Base-by-base conservation (phyloP, 2,888 invertebrate genomes). In the Helobdella robusta region DNA sequence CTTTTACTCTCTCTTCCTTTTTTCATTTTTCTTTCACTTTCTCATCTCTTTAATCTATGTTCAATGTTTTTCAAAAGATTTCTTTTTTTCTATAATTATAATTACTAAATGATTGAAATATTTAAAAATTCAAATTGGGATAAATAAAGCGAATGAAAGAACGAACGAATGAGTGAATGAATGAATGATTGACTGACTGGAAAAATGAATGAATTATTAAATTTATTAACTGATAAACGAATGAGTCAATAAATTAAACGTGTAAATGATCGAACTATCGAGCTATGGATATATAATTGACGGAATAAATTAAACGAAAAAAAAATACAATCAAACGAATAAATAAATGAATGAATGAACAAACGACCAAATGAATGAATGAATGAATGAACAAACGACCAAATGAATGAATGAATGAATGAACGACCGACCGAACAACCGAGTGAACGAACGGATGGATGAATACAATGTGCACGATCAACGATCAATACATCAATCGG, bases 1-100 rank as follows among this genome's bases (percentile, higher is more conserved):
- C 34, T 35, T 30, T 30, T 46, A 44, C 15, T 62, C 40, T 48
- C 8, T 62, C 63, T 48, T 46, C 25, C 50, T n/a, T 46, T 50
- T 32, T 52, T 25, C 2, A 15, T 32, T 8, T 11, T 46, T 62
- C 48, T 23, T 25, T 64, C 30, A 2, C 5, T 20, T 32, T 56
- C 36, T 50, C 20, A n/a, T 40, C 11, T 2, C 11, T 15, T 18
- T 18, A 18, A 40, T 40, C 18, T 11, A 40, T 40, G 40, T 15
- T 40, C 40, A 40, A 40, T 50, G 11, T 8, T n/a, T n/a, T n/a
- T n/a, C n/a, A n/a, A n/a, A n/a, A n/a, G n/a, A n/a, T n/a, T n/a
- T n/a, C n/a, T n/a, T n/a, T n/a, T n/a, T n/a, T n/a, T n/a, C n/a
- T n/a, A n/a, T 20, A 50, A 50, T 20, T 18, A 50, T 23, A 52